Percentiles rank a stretch among this genome's conserved stretches.
Conservation (phyloP, 1,140 invertebrate species). For the Sycophaga agraensis region DNA sequence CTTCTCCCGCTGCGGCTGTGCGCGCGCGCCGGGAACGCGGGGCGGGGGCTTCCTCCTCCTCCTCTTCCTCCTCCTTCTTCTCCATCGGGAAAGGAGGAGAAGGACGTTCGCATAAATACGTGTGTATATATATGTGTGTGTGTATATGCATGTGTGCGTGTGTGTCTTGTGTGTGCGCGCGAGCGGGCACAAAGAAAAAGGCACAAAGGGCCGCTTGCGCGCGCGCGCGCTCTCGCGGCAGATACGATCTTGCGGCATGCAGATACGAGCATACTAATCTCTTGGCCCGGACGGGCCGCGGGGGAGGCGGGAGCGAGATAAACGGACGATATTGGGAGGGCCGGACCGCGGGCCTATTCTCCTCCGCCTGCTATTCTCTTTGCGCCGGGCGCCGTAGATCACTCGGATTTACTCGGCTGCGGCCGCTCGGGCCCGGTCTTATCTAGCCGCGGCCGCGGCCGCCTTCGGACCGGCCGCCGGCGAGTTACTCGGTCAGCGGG, state of each 20-base stretch:
- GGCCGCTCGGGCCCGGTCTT: too few species aligned
- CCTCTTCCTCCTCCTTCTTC: too few species aligned
- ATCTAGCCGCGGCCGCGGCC: too few species aligned
- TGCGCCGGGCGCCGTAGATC: too few species aligned
- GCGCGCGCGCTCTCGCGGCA: slow-evolving; percentile 40
- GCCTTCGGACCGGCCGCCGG: too few species aligned
- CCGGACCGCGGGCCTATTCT: too few species aligned
- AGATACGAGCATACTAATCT: slow-evolving; percentile 57
- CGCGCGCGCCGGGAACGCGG: slow-evolving; percentile 5
- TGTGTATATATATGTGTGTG: background rate
- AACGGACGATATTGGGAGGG: background rate
- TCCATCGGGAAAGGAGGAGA: slow-evolving; percentile 40
- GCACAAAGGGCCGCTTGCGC: slow-evolving; percentile 45
- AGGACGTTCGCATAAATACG: slow-evolving; percentile 53
- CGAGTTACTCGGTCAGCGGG: too few species aligned
- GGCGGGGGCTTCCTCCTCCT: too few species aligned
- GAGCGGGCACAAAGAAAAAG: slow-evolving; percentile 37
- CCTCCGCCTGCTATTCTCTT: too few species aligned
- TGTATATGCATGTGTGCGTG: slow-evolving; percentile 22
- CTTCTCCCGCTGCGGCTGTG: slow-evolving; percentile 1
- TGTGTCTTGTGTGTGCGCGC: too few species aligned
- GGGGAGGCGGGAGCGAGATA: background rate
- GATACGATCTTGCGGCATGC: slow-evolving; percentile 56
- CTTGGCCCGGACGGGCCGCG: slow-evolving; percentile 2
- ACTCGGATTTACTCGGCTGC: too few species aligned